A percentile compares a stretch with the other conserved stretches of the same genome.
Conservation (phyloP, 2,888 invertebrate species). For the Lordiphosa fenestrarum region DNA sequence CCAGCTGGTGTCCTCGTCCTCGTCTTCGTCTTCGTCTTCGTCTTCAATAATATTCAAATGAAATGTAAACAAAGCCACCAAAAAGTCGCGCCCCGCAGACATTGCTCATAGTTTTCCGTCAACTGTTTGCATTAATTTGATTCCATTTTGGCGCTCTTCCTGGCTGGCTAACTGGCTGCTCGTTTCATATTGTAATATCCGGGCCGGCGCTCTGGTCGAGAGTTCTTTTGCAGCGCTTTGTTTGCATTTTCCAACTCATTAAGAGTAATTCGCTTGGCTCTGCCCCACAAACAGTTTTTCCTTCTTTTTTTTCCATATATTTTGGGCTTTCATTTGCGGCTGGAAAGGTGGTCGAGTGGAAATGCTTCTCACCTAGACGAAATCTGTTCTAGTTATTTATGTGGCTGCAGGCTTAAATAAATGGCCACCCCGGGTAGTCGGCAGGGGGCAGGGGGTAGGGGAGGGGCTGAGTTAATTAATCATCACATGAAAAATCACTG, state of each 20-base stretch:
- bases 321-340: constrained; percentile 5
- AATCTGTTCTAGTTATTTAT: constrained; percentile 3
- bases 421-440: not conserved
- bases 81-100: constrained; percentile 22
- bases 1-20: not conserved
- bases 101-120: constrained; percentile 39
- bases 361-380: constrained; percentile 17
- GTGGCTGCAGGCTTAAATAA: constrained; percentile 25
- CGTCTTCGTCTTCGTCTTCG: constrained; percentile 4
- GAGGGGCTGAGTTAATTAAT: constrained; percentile 39
- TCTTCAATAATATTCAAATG: constrained; percentile 48
- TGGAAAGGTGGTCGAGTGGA: constrained; percentile 42
- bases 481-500: constrained; percentile 47
- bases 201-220: constrained; percentile 24
- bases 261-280: constrained; percentile 46
- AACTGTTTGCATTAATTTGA: constrained; percentile 51
- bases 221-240: constrained; percentile 31
- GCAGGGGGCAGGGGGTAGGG: not conserved
- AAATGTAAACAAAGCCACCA: constrained; percentile 41
- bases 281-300: constrained; percentile 21
- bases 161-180: not conserved
- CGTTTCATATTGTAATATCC: constrained; percentile 50
- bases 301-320: not conserved
- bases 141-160: constrained; percentile 29
- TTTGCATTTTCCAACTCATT: constrained; percentile 58